A percentile compares a stretch with the other conserved stretches of the same genome.
Evolutionary conservation across 1,140 invertebrate species (phyloP).

Genomic region (Pseudachorutes palmiensis): DNA sequence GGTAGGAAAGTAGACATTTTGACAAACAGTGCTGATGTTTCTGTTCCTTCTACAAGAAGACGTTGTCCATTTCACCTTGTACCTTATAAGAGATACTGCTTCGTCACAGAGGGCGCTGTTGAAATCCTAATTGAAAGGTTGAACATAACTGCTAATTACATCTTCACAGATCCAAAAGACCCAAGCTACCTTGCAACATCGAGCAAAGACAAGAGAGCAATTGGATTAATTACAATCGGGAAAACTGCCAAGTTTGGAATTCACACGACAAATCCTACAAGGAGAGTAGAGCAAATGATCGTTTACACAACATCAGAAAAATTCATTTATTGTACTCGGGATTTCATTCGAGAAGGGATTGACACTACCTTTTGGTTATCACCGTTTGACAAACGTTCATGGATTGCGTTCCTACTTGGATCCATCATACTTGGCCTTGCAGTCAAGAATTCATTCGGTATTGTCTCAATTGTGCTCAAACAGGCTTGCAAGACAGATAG

Average conservation of each 20-base stretch:
- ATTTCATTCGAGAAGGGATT: neutral
- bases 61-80: neutral
- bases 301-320: neutral
- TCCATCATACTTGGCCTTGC: neutral
- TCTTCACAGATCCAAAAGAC: neutral
- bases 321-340: neutral
- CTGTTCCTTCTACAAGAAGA: neutral
- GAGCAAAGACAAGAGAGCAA: neutral
- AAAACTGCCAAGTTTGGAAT: neutral
- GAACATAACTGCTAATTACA: neutral
- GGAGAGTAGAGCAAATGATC: neutral
- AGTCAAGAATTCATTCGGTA: neutral
- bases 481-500: neutral
- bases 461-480: neutral
- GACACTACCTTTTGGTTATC: neutral
- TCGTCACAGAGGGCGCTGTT: neutral
- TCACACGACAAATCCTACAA: neutral
- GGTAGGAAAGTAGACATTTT: neutral
- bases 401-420: neutral
- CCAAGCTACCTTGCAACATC: neutral
- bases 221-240: neutral
- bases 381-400: neutral
- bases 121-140: neutral
- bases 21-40: neutral
- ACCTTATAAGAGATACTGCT: neutral